phyloP scores from a whole-genome alignment of 30 jellyfish, hydroid and myxozoan genomes.

The Aurelia sp. region DNA sequence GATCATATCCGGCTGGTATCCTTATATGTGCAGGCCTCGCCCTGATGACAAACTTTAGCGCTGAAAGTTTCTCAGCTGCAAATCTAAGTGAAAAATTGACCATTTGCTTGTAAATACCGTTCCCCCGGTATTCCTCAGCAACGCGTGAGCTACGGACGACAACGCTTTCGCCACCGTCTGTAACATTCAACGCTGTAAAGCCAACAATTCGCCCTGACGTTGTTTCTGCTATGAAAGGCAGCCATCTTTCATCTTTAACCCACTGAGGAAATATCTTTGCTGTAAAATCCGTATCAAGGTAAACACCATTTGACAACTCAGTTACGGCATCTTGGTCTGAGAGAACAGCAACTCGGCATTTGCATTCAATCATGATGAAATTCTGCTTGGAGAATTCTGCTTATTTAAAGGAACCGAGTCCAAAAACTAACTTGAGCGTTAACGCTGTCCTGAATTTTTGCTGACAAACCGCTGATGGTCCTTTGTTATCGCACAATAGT shows the following conservation, averaged over 20 bases:
- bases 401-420: no score
- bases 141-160: slow-evolving; percentile 59
- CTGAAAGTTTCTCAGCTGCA: slow-evolving; percentile 3
- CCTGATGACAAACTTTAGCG: slow-evolving; percentile 20
- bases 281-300: slow-evolving; percentile 40
- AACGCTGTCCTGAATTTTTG: no score
- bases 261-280: slow-evolving; percentile 45
- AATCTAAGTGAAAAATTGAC: slow-evolving; percentile 25
- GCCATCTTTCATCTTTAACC: slow-evolving; percentile 54
- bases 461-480: no score
- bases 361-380: no score
- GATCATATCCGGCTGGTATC: slow-evolving; percentile 32
- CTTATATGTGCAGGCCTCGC: slow-evolving; percentile 51
- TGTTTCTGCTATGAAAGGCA: slow-evolving; percentile 54
- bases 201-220: slow-evolving; percentile 37
- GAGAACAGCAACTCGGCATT: background rate
- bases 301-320: slow-evolving; percentile 33
- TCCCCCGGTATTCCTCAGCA: slow-evolving; percentile 60
- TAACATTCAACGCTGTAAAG: slow-evolving; percentile 42
- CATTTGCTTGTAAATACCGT: slow-evolving; percentile 44
- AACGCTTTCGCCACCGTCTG: slow-evolving; percentile 58
- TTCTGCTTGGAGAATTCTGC: no score
- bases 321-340: slow-evolving; percentile 33
- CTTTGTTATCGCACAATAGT: no score
- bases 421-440: no score